Conservation (phyloP, 2,888 invertebrate genomes). For the Thelaira solivaga region DNA sequence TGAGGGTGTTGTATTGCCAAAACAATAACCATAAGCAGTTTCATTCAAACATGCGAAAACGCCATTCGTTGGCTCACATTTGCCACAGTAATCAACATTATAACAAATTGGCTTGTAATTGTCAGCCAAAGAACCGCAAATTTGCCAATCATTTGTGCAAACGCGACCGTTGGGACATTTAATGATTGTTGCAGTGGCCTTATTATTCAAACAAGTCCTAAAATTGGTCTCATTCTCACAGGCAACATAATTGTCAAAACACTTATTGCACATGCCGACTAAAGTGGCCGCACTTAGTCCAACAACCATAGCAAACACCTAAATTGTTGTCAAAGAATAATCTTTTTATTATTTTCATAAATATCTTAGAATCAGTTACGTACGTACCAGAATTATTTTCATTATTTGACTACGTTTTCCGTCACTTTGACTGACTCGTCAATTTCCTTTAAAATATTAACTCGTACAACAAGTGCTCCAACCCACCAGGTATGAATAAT, state of each 20-base stretch:
- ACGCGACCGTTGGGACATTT: conserved; percentile 59
- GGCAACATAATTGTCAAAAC: conserved; percentile 60
- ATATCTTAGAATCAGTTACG: not conserved
- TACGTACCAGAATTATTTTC: conserved; percentile 27
- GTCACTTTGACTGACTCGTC: no score
- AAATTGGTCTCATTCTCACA: conserved; percentile 64
- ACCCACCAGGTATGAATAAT: no score
- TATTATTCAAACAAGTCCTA: conserved; percentile 56
- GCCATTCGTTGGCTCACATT: conserved; percentile 45
- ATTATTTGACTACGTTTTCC: no score
- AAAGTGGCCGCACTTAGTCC: not conserved
- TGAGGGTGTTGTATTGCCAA: conserved; percentile 48
- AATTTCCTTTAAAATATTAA: no score
- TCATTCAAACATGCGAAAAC: conserved; percentile 64
- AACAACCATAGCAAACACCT: conserved; percentile 5
- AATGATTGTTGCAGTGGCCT: conserved; percentile 4
- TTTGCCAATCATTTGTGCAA: conserved; percentile 59
- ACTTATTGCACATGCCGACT: conserved; percentile 59
- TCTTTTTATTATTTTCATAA: not conserved
- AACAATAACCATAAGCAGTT: conserved; percentile 64
- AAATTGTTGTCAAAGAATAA: not conserved
- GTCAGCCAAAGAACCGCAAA: conserved; percentile 55
- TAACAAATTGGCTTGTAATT: conserved; percentile 60
- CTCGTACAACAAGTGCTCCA: no score
- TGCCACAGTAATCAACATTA: conserved; percentile 51